Evolutionary conservation across 2,888 invertebrate genomes (phyloP), one percentile per base, ranked within the genome.

Genomic region (Petrolisthes cinctipes): DNA sequence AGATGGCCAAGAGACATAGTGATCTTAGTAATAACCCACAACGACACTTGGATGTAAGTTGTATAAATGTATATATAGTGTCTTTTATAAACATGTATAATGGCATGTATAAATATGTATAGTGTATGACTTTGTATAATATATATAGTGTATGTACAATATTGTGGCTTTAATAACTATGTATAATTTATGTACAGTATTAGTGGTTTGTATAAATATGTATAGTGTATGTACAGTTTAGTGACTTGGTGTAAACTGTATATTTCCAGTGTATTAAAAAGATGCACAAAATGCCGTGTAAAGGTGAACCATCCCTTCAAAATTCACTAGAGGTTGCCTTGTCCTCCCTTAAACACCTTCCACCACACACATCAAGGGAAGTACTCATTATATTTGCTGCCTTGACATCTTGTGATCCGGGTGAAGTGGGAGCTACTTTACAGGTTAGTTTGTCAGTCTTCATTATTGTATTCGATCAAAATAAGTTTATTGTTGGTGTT

Each of bases 351-450:
- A 96, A 95, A 92, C 95, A 97, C 83, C 94, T 99, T 91, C 99
- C 99, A 0, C 95, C 96, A 0, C 99, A 99, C 94, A 97, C 98
- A 0, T 99, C 99, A 89, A 94, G 98, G 91, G 99, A 99, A 94
- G 95, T 99, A 61, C 94, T 99, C 9, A 94, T 99, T 3, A 94
- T 99, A 53, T 96, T 98, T 94, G 98, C 97, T 4, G 98, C 98
- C 91, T 94, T 99, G 53, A 98, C 99, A 0, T 98, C 99, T 0
- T 99, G 99, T 93, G 99, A 99, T 94, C 99, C 99, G 2, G 95
- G 96, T 23, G 98, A 99, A 92, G 97, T 99, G 73, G 95, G 95
- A 91, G 94, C 94, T 86, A 98, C 98, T 7, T 96, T 97, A 91
- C 94, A 96, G 92, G 96, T 96, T 93, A 84, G 87, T 79, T 11